These are phyloP conservation scores for Sceloporus undulatus DNA, from an alignment of 2,113 vertebrate species.

Conservation along the genomic window DNA sequence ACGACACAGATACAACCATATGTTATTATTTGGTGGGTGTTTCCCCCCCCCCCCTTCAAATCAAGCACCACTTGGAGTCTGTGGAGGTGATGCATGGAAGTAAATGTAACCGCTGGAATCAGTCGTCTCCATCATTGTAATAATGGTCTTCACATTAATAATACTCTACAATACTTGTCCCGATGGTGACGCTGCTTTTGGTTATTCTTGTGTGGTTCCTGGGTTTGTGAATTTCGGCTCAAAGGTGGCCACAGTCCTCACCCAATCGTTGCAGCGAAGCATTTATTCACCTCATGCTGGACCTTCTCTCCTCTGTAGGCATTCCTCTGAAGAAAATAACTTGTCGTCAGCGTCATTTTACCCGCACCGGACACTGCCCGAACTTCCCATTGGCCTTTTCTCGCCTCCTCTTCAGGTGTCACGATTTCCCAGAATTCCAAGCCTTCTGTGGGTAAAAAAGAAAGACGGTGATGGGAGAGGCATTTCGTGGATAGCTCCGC, in stretches of 20 bases:
- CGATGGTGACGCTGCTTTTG: background rate
- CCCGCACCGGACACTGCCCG: background rate
- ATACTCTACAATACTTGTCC: background rate
- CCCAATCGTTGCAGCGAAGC: background rate
- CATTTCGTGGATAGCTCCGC: too few species aligned
- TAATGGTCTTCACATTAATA: too few species aligned
- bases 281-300: background rate
- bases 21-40: too few species aligned
- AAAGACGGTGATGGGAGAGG: background rate
- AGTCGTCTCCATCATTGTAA: background rate
- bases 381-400: background rate
- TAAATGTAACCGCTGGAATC: background rate
- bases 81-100: too few species aligned
- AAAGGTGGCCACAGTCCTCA: background rate
- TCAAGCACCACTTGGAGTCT: too few species aligned
- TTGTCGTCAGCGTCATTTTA: background rate
- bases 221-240: background rate
- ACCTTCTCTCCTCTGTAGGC: background rate
- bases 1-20: too few species aligned
- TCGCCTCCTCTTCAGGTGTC: too few species aligned
- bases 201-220: background rate
- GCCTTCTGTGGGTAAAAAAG: background rate
- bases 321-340: slow-evolving; percentile 5
- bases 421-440: background rate
- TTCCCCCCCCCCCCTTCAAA: too few species aligned